Conservation (phyloP, 1,140 invertebrate genomes). For the Pseudomyrmex sp. region DNA sequence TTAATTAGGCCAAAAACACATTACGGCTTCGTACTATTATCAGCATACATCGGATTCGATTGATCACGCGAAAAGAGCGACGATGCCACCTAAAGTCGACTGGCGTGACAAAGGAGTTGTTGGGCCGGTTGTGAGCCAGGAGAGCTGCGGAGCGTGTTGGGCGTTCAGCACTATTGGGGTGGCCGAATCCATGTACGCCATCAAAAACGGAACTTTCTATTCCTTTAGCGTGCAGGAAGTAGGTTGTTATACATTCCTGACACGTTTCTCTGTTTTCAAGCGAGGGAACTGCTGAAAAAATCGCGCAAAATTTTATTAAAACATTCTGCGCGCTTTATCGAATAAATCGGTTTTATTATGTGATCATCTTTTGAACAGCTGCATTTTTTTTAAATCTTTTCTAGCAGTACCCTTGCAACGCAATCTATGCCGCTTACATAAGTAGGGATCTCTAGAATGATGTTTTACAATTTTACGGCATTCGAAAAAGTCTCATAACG, state of each 20-base stretch:
- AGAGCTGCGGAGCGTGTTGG: constrained; percentile 94
- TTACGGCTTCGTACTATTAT: constrained; percentile 66
- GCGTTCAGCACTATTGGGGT: constrained; percentile 93
- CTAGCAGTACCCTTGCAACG: not conserved
- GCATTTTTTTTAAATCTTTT: not conserved
- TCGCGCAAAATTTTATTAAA: not conserved
- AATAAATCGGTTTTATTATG: not conserved
- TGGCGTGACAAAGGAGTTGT: constrained; percentile 91
- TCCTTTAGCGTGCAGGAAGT: constrained; percentile 92
- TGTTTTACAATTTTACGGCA: constrained; percentile 11
- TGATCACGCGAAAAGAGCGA: constrained; percentile 72
- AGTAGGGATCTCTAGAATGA: not conserved
- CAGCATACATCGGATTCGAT: constrained; percentile 22
- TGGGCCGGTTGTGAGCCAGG: constrained; percentile 90
- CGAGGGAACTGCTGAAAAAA: not conserved
- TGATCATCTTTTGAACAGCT: not conserved
- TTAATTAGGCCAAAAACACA: constrained; percentile 56
- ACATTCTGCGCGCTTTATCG: not conserved
- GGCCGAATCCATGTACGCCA: constrained; percentile 91
- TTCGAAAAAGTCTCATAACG: not conserved
- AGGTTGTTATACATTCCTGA: constrained; percentile 44
- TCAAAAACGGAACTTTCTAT: constrained; percentile 87
- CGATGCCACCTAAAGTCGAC: constrained; percentile 76
- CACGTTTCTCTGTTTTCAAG: constrained; percentile 25
- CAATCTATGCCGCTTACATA: not conserved